Conservation (phyloP, 2,888 invertebrate species). For the Lepidocyrtoides sp. region DNA sequence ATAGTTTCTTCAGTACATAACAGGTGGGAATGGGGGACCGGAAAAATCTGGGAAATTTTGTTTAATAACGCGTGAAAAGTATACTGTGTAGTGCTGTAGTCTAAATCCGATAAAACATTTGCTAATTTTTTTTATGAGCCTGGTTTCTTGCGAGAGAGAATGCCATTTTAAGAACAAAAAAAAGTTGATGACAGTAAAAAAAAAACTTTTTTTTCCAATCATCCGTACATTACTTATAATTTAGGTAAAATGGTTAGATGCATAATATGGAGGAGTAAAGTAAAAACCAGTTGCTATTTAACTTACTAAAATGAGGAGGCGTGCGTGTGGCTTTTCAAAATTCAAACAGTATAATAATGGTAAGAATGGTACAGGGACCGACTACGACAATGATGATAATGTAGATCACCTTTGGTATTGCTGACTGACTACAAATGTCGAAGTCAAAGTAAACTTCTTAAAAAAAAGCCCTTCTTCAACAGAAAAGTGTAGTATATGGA, state of each 20-base stretch:
- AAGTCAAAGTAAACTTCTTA: not conserved
- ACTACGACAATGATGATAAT: slow-evolving; percentile 28
- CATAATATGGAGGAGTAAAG: slow-evolving; percentile 12
- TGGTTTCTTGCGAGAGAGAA: too few species aligned
- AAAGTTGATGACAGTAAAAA: not conserved
- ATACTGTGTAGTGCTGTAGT: too few species aligned
- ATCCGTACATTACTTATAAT: not conserved
- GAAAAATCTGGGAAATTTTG: too few species aligned
- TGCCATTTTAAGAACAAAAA: not conserved
- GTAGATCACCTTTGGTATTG: slow-evolving; percentile 13
- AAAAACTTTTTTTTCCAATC: not conserved
- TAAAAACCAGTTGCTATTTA: slow-evolving; percentile 47
- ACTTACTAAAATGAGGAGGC: slow-evolving; percentile 23
- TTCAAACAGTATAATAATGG: not conserved
- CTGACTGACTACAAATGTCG: not conserved
- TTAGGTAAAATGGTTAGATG: not conserved
- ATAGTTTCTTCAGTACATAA: too few species aligned
- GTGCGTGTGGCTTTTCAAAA: slow-evolving; percentile 45
- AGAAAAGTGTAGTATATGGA: not conserved
- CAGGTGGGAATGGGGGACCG: too few species aligned
- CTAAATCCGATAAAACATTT: too few species aligned
- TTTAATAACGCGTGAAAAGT: too few species aligned
- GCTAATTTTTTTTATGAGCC: too few species aligned
- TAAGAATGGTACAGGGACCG: slow-evolving; percentile 10
- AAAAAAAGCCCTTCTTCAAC: not conserved